Conservation (phyloP, 1,140 invertebrate genomes). For the Pomacea maculata region DNA sequence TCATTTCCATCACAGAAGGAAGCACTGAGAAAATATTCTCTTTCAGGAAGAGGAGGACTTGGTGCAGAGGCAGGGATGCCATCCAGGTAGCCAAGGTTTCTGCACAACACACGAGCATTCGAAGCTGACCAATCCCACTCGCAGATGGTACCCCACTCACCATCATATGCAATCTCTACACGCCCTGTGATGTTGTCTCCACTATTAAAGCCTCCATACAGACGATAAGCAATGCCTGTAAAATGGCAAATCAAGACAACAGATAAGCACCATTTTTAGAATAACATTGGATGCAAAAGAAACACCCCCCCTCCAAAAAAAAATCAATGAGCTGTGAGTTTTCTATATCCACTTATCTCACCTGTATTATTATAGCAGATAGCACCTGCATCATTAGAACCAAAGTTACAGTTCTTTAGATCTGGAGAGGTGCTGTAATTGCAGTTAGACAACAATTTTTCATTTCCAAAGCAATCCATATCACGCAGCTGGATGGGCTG, state of each 20-base stretch:
- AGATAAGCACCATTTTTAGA: background rate
- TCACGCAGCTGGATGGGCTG: constrained; percentile 45
- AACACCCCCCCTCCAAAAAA: too few species aligned
- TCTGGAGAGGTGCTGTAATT: constrained; percentile 25
- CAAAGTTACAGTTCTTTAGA: constrained; percentile 39
- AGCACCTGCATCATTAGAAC: constrained; percentile 47
- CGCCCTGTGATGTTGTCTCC: constrained; percentile 66
- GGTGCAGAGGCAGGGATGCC: constrained; percentile 37
- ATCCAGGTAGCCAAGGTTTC: constrained; percentile 40
- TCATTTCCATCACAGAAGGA: constrained; percentile 49
- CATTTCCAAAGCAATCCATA: constrained; percentile 34
- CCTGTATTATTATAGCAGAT: constrained; percentile 51
- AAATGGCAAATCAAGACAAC: background rate
- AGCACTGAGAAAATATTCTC: constrained; percentile 39
- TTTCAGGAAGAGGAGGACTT: constrained; percentile 12
- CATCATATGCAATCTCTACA: constrained; percentile 77
- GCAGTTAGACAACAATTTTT: constrained; percentile 36
- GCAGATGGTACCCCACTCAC: constrained; percentile 79
- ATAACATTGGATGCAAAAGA: too few species aligned
- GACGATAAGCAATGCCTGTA: constrained; percentile 42
- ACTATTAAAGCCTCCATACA: constrained; percentile 25
- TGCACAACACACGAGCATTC: constrained; percentile 70
- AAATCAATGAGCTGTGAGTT: too few species aligned
- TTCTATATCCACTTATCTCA: constrained; percentile 5
- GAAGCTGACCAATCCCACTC: constrained; percentile 77